These are phyloP conservation scores for Drosophila ezoana DNA, from an alignment of 2,888 invertebrate genomes.

Conservation along the genomic window DNA sequence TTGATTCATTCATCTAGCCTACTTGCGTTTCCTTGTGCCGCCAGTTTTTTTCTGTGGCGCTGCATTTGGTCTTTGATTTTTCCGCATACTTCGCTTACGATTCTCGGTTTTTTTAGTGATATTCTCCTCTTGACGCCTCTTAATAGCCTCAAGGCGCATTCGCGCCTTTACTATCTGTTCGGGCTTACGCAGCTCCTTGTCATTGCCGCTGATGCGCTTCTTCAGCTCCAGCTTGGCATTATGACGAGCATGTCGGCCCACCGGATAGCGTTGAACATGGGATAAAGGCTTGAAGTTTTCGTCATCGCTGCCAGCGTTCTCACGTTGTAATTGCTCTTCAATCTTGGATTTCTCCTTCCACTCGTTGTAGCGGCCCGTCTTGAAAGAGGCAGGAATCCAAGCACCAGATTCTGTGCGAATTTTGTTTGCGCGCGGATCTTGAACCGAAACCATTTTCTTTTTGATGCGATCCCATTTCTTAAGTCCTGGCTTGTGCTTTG, in stretches of 20 bases:
- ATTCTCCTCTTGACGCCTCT: constrained; percentile 87
- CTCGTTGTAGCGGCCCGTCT: constrained; percentile 93
- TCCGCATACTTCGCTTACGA: constrained; percentile 84
- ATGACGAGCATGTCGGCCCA: constrained; percentile 92
- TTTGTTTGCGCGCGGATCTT: constrained; percentile 88
- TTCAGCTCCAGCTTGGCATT: constrained; percentile 90
- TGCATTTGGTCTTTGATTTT: constrained; percentile 67
- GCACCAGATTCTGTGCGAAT: constrained; percentile 98
- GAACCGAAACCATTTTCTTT: constrained; percentile 94
- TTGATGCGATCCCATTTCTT: constrained; percentile 97
- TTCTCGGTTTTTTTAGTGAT: constrained; percentile 84
- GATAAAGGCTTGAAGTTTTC: constrained; percentile 75
- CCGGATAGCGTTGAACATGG: constrained; percentile 83
- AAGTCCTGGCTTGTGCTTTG: constrained; percentile 87
- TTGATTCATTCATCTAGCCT: background rate
- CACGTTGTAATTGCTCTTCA: constrained; percentile 83
- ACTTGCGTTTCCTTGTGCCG: constrained; percentile 45
- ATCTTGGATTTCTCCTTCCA: constrained; percentile 92
- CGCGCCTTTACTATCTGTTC: constrained; percentile 92
- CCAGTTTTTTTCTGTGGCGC: constrained; percentile 39
- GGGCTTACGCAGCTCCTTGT: constrained; percentile 89
- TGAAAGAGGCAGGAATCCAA: constrained; percentile 97
- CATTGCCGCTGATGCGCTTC: constrained; percentile 84
- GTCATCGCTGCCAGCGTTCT: constrained; percentile 80
- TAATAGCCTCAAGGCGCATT: constrained; percentile 86